phyloP scores from a whole-genome alignment of 2,888 invertebrate genomes.

The Tanaodytes sp. region DNA sequence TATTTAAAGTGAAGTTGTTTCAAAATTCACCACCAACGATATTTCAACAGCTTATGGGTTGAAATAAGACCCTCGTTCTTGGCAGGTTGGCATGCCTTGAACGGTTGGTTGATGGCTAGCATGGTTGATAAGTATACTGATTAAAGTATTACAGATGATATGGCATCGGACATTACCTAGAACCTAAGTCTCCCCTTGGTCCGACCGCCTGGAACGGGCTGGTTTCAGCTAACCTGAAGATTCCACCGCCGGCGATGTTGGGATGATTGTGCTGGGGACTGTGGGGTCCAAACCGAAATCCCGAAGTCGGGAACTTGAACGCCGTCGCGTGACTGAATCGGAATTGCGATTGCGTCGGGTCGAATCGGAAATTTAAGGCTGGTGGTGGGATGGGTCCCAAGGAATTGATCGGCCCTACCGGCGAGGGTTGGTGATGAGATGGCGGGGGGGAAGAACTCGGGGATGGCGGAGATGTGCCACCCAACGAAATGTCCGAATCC shows the following conservation, averaged over 20 bases:
- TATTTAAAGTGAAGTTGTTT: no score
- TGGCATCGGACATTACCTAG: no score
- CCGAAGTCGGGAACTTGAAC: constrained; percentile 63
- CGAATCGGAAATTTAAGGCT: constrained; percentile 69
- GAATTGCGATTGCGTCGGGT: constrained; percentile 69
- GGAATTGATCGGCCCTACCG: constrained; percentile 65
- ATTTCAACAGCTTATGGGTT: no score
- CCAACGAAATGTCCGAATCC: constrained; percentile 71
- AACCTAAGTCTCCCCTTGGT: constrained; percentile 70
- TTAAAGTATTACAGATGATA: no score
- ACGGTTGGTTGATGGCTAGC: no score
- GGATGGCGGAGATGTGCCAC: constrained; percentile 70
- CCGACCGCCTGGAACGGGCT: constrained; percentile 72
- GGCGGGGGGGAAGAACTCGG: constrained; percentile 69
- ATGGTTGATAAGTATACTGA: no score
- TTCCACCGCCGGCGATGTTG: constrained; percentile 67
- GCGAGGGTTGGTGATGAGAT: constrained; percentile 67
- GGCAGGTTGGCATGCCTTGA: no score
- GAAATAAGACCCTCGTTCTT: no score
- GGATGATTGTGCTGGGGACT: constrained; percentile 69
- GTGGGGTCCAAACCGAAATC: constrained; percentile 69
- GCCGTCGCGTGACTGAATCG: constrained; percentile 68
- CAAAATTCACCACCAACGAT: no score
- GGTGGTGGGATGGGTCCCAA: constrained; percentile 69
- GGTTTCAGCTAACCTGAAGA: constrained; percentile 71